Percentiles rank a stretch among this genome's conserved stretches.
These are phyloP conservation scores for Carpatolechia fugitivella DNA, from an alignment of 2,888 invertebrate genomes.

Conservation along the genomic window DNA sequence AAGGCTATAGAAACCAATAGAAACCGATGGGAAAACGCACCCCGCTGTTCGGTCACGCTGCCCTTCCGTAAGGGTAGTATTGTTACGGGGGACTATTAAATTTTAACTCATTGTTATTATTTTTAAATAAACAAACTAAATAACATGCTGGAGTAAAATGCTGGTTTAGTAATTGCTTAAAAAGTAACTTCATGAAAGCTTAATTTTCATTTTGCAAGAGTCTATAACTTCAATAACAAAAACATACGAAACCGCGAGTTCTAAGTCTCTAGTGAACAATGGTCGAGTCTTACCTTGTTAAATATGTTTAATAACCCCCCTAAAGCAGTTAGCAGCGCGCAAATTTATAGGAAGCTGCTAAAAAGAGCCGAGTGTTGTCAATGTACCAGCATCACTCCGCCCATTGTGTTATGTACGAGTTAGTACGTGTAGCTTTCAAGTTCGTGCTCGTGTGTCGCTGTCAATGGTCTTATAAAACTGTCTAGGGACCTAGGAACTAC, in stretches of 20 bases:
- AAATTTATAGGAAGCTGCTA: background rate
- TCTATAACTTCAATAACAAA: too few species aligned
- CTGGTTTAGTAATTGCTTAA: background rate
- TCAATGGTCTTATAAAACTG: too few species aligned
- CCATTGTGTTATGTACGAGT: slow-evolving; percentile 58
- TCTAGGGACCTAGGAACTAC: too few species aligned
- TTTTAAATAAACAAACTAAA: background rate
- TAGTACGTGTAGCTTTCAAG: too few species aligned
- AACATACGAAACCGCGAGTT: too few species aligned
- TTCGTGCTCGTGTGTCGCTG: slow-evolving; percentile 56
- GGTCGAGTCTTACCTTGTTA: too few species aligned
- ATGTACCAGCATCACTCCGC: slow-evolving; percentile 71
- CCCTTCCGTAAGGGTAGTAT: slow-evolving; percentile 53
- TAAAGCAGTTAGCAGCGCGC: slow-evolving; percentile 42
- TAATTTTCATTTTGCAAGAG: too few species aligned
- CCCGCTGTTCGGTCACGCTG: slow-evolving; percentile 58
- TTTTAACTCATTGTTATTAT: background rate
- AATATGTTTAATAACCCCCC: background rate
- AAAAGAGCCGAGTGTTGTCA: slow-evolving; percentile 68
- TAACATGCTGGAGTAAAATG: too few species aligned
- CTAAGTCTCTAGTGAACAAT: too few species aligned
- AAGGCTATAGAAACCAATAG: slow-evolving; percentile 73
- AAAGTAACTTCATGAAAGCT: too few species aligned
- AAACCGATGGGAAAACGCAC: slow-evolving; percentile 62
- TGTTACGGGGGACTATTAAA: slow-evolving; percentile 13